These are phyloP conservation scores for Artibeus jamaicensis DNA, from an alignment of 2,797 vertebrate species.

Conservation along the genomic window DNA sequence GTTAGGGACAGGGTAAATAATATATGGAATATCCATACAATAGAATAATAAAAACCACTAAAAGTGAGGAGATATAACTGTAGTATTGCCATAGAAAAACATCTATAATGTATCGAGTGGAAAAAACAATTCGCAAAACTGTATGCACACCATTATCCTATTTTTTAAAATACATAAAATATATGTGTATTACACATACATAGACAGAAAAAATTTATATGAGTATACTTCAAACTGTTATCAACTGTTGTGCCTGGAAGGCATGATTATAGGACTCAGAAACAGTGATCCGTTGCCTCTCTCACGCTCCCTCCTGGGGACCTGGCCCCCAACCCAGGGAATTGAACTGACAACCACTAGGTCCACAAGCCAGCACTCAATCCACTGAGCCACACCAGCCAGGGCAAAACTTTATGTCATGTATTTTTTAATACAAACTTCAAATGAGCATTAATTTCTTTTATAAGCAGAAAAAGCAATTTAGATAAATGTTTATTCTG, in stretches of 20 bases:
- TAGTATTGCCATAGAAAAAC: not conserved
- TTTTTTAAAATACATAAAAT: not conserved
- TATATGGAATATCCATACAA: not conserved
- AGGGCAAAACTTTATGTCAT: not conserved
- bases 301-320: rapidly evolving
- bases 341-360: not conserved
- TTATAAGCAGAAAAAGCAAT: not conserved
- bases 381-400: too few relatives aligned
- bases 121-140: not conserved
- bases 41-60: not conserved
- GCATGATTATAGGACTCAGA: not conserved
- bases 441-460: not conserved
- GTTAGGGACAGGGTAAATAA: not conserved
- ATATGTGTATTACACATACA: not conserved
- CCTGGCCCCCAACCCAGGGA: not conserved
- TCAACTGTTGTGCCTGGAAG: not conserved
- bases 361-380: not conserved
- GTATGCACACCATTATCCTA: not conserved
- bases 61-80: not conserved
- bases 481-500: not conserved
- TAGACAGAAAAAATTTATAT: not conserved
- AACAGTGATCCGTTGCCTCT: not conserved
- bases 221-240: not conserved
- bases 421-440: not conserved
- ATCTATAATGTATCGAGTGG: not conserved